Base-by-base conservation (phyloP, 2,113 vertebrate species). In the Mesoclemmys tuberculata region DNA sequence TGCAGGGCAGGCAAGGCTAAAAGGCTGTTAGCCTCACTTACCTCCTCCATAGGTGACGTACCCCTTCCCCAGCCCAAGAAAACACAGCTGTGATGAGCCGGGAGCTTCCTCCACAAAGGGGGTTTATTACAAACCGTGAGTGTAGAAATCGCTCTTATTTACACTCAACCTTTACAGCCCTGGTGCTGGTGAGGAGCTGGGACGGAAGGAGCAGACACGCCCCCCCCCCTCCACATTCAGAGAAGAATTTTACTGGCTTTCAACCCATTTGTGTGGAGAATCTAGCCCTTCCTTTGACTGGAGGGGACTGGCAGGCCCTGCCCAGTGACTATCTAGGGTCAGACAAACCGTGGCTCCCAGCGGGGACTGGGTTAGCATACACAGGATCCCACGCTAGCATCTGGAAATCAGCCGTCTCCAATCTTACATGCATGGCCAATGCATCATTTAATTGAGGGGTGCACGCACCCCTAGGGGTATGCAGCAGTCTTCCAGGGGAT, bases 71-170 rank as follows among this genome's bases (percentile, higher is more conserved):
- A 89, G 90, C 54, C 96, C 84, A 92, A 94, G 94, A 46, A 41
- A 71, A 87, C 87, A 93, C 89, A 95, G 94, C 87, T 54, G 13
- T 2, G 0, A 93, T 56, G 81, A 95, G 81, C 77, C 0, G 1
- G 74, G 78, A 92, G 86, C 92, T 89, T 92, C 82, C 82, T 95
- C 93, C 86, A 92, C 90, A 94, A 38, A 96, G 27, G 35, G 19
- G 10, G 89, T 97, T 97, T 97, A 97, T 97, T 97, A 80, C 80
- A 93, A 82, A 95, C 89, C 68, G 90, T 80, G 38, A 93, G 83
- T 74, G 82, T 58, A 91, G 82, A 78, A 92, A 89, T 80, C 41
- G 2, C 18, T 90, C 27, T 90, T 46, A 84, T 75, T 87, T 90
- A 61, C 10, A 80, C 3, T 0, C 54, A n/a, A 48, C 38, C 52